A percentile compares a stretch with the other conserved stretches of the same genome.
Evolutionary conservation across 2,113 vertebrate species (phyloP).

Genomic region (Ginglymostoma cirratum): DNA sequence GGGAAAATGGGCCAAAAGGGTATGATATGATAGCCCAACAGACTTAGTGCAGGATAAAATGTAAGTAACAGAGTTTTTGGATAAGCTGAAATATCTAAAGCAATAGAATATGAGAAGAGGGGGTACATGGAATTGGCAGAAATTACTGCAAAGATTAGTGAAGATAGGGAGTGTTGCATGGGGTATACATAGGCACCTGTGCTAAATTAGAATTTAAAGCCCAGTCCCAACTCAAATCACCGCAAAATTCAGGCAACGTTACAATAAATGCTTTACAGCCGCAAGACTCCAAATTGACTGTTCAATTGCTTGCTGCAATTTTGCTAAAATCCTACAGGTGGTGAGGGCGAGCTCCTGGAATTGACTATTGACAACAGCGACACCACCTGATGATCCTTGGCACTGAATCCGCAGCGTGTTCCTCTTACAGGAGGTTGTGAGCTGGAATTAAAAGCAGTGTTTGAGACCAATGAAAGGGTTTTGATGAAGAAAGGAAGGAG

Average conservation of each 20-base stretch:
- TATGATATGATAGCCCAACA: background rate
- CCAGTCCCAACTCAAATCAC: background rate
- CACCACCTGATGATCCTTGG: background rate
- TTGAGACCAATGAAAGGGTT: background rate
- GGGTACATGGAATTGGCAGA: background rate
- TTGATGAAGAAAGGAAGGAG: background rate
- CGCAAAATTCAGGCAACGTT: background rate
- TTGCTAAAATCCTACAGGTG: background rate
- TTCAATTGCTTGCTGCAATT: background rate
- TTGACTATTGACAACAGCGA: background rate
- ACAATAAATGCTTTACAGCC: background rate
- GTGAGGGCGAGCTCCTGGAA: background rate
- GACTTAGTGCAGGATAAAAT: background rate
- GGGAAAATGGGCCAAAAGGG: too few relatives aligned
- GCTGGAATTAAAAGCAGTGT: background rate
- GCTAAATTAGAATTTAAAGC: background rate
- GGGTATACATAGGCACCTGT: background rate
- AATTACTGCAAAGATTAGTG: background rate
- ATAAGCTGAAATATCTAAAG: background rate
- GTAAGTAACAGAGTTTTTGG: too few relatives aligned
- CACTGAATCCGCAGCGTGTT: background rate
- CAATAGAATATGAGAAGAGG: background rate
- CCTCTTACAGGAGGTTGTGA: background rate
- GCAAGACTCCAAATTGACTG: background rate
- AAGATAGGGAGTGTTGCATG: background rate